Evolutionary conservation across 92 coral and sea anemone genomes (phyloP), one percentile per base, ranked within the genome.

Genomic region (Porites cylindrica): DNA sequence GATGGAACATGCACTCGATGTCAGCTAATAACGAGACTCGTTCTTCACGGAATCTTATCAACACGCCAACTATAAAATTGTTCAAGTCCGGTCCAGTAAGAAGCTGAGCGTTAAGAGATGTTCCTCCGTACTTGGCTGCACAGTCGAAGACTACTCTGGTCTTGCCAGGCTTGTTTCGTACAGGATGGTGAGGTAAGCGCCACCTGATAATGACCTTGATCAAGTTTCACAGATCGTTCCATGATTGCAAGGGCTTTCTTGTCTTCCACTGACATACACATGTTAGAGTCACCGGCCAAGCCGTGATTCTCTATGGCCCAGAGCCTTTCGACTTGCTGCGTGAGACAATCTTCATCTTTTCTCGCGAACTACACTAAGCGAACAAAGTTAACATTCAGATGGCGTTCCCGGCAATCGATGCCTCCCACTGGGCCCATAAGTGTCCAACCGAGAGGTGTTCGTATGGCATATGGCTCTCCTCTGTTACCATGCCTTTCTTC

Each of bases 401-500:
- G 59, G 7, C 23, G 47, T 13, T 79, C 66, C 3, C 8, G 1
- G 74, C 0, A 0, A n/a, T 5, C 65, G 53, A 0, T 11, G 29
- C 64, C 23, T 3, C 79, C 67, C 51, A 65, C 72, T 2, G 82
- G 89, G 26, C 80, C 88, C 60, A 76, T 66, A 5, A 77, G 59
- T 6, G 88, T 60, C 94, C 91, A 87, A 7, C 84, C 91, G 67
- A 90, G 47, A 2, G 88, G 90, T 10, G 81, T 43, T 21, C 89
- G 72, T 6, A 78, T 77, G 50, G 92, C 90, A 29, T 69, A 89
- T 7, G 92, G 92, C 21, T 89, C 89, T 4, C 77, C 77, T 26
- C 67, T 56, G 64, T 81, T 54, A 26, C 86, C 85, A 53, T 78
- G 84, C 19, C 88, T 75, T 63, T 91, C 93, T n/a, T 87, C 94